Base-by-base conservation (phyloP, 2,113 vertebrate species). In the Alectura lathami region DNA sequence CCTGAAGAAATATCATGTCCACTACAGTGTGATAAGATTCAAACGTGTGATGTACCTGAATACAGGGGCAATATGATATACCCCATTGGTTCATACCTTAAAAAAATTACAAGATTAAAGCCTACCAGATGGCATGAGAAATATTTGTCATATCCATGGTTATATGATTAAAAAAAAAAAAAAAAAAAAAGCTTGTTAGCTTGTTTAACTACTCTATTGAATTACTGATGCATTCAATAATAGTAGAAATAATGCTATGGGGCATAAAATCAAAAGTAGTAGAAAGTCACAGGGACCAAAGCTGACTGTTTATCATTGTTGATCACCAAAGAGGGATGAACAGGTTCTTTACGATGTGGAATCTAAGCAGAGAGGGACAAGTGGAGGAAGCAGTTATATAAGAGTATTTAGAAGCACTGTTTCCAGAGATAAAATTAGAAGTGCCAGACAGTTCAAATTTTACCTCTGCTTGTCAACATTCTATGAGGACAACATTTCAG, bases 401-500 rank as follows among this genome's bases (percentile, higher is more conserved):
- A 89, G 45, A 50, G 24, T 34, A 70, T 75, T 94, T 72, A 86
- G 74, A 68, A 91, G 42, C 42, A 74, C 76, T 81, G 40, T 85
- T 93, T 94, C 83, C 82, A 94, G 72, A 88, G 76, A 88, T 70
- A 94, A 97, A 97, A 97, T 92, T 87, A 85, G 72, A 97, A 95
- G 91, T 74, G 70, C 86, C 78, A 93, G 89, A 95, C 92, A 75
- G 92, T 84, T 95, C 63, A 76, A 89, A 92, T 94, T 95, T 92
- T 93, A 70, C 40, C 86, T 96, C 91, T 93, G 62, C 87, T 60
- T 97, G 93, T 87, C 94, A 92, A 13, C 89, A 96, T 98, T 95
- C 91, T 96, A 69, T 92, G 62, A 96, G 88, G 72, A 69, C 62
- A 68, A 87, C 79, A 89, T 97, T 95, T 97, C 91, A 78, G 83